Evolutionary conservation across 2,888 invertebrate genomes (phyloP).

Genomic region (Brachyopa scutellaris): DNA sequence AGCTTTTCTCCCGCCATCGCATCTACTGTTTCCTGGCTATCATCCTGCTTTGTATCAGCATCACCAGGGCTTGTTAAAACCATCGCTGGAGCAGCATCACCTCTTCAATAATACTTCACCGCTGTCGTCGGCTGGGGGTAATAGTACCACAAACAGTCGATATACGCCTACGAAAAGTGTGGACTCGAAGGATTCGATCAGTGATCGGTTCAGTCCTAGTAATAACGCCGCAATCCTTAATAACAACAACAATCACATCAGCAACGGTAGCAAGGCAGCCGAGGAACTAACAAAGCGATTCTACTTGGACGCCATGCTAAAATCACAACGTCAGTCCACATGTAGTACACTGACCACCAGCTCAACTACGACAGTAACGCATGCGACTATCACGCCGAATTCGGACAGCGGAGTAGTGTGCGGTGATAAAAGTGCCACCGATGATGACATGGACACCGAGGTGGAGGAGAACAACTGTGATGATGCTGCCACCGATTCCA

Average conservation of each 20-base stretch:
- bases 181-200: slow-evolving; percentile 66
- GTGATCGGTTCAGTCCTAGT: slow-evolving; percentile 61
- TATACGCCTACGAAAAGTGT: slow-evolving; percentile 75
- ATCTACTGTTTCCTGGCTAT: slow-evolving; percentile 85
- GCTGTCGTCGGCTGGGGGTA: slow-evolving; percentile 38
- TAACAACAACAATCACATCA: slow-evolving; percentile 80
- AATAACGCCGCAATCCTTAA: slow-evolving; percentile 78
- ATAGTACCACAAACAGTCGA: slow-evolving; percentile 75
- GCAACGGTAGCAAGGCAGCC: slow-evolving; percentile 83
- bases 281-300: slow-evolving; percentile 88
- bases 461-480: slow-evolving; percentile 62
- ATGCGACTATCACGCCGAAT: slow-evolving; percentile 77
- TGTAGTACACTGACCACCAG: slow-evolving; percentile 74
- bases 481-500: slow-evolving; percentile 78
- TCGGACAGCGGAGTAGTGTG: slow-evolving; percentile 80
- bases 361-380: slow-evolving; percentile 68
- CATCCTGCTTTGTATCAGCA: slow-evolving; percentile 84
- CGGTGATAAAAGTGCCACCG: slow-evolving; percentile 75
- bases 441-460: slow-evolving; percentile 75
- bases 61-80: slow-evolving; percentile 80
- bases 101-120: slow-evolving; percentile 75
- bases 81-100: slow-evolving; percentile 79
- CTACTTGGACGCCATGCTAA: slow-evolving; percentile 89
- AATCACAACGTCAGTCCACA: slow-evolving; percentile 84
- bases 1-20: slow-evolving; percentile 85